Conservation (phyloP, 2,888 invertebrate species). For the Hypomecis punctinalis region DNA sequence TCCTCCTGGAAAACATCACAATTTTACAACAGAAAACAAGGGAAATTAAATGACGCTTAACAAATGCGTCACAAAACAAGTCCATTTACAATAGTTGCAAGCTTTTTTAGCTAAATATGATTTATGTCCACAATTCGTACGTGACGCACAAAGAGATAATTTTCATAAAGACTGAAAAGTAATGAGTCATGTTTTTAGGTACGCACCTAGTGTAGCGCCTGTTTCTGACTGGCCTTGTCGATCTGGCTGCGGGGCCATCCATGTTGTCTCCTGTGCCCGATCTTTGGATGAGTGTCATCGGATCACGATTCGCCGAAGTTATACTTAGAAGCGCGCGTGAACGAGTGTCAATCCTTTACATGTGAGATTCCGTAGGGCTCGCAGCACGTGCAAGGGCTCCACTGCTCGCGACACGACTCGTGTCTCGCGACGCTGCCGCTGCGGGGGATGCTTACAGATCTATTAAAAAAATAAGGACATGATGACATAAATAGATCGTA, state of each 20-base stretch:
- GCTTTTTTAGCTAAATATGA: constrained; percentile 50
- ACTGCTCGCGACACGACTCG: constrained; percentile 74
- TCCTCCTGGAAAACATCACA: constrained; percentile 73
- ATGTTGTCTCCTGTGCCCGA: constrained; percentile 61
- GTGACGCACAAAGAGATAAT: constrained; percentile 80
- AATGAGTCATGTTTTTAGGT: constrained; percentile 70
- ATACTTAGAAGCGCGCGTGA: constrained; percentile 42
- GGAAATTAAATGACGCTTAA: neutral
- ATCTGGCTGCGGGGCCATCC: constrained; percentile 70
- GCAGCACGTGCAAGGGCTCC: constrained; percentile 78
- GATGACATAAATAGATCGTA: constrained; percentile 83
- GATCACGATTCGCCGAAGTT: constrained; percentile 48
- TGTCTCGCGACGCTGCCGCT: constrained; percentile 72
- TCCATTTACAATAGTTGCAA: constrained; percentile 15
- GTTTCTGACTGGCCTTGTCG: constrained; percentile 88
- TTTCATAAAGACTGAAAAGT: constrained; percentile 65
- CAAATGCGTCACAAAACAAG: constrained; percentile 23
- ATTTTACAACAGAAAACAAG: constrained; percentile 14
- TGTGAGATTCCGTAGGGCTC: constrained; percentile 44
- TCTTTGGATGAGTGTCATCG: constrained; percentile 76
- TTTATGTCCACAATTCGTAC: constrained; percentile 35
- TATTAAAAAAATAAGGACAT: constrained; percentile 85
- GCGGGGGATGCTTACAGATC: constrained; percentile 83
- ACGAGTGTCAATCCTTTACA: constrained; percentile 42
- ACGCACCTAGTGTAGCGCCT: constrained; percentile 89